Base-by-base conservation (phyloP, 2,797 vertebrate species). In the Perodicticus potto region DNA sequence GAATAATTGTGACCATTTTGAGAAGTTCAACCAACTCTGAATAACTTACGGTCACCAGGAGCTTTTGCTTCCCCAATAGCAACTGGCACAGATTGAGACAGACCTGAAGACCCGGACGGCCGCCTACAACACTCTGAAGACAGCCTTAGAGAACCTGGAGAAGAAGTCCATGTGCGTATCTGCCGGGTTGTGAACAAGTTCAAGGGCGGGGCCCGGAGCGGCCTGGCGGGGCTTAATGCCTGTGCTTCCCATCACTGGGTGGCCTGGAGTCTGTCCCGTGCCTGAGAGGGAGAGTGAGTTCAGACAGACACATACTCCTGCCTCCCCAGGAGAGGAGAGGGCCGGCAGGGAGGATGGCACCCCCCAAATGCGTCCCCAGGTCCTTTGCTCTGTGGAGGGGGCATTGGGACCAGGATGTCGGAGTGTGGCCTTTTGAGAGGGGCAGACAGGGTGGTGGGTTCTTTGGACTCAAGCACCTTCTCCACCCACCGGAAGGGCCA, bases 41-140 rank as follows among this genome's bases (percentile, higher is more conserved):
- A 10, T 7, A 10, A 10, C 43, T 3, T 27, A 34, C 14, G 40
- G 73, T 95, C 77, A 96, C 82, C 84, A 37, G 16, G 72, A 9
- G 65, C 43, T 81, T 96, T 89, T 93, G 8, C 49, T 93, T 94
- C 74, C 34, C 65, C 96, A 94, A 86, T 97, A 99, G 99, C 99
- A 99, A 98, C 98, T 99, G 92, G 99, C 98, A 53, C 99, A 99
- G 96, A 99, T 99, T 80, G 99, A 99, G 97, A 73, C 98, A 11
- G 99, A 99, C 81, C 95, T 99, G 86, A 99, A 99, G 98, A 98
- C 98, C n/a, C 98, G 99, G 69, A 98, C 98, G 22, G 97, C 98
- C 0, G 98, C 99, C 0, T 99, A 99, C 98, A 99, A 97, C 96
- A 98, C 98, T 13, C 98, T 99, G 92, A 99, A 99, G 98, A 98